phyloP scores from a whole-genome alignment of 2,888 invertebrate species.

The Protonemura montana region DNA sequence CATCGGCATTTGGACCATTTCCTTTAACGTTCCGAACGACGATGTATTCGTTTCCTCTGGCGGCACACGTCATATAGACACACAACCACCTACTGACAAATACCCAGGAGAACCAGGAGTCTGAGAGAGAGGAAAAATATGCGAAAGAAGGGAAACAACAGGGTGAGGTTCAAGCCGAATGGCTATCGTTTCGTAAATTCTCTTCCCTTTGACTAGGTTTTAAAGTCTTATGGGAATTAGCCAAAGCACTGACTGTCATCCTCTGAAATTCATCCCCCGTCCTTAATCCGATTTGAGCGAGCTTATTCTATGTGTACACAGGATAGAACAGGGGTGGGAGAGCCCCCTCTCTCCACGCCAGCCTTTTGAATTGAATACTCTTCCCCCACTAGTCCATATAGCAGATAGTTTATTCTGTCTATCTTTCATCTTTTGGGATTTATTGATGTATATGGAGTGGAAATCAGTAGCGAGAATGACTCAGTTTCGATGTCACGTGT shows the following conservation, averaged over 20 bases:
- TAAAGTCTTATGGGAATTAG: slow-evolving; percentile 49
- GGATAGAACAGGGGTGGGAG: slow-evolving; percentile 16
- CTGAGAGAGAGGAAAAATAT: slow-evolving; percentile 45
- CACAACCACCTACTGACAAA: not conserved
- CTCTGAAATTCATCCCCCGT: slow-evolving; percentile 49
- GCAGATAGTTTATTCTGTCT: slow-evolving; percentile 8
- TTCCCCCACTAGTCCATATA: not conserved
- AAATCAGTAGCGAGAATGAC: slow-evolving; percentile 44
- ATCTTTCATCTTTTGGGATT: slow-evolving; percentile 38
- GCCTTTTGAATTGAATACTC: slow-evolving; percentile 31
- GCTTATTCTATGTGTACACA: slow-evolving; percentile 44
- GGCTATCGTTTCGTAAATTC: slow-evolving; percentile 38
- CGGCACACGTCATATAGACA: not conserved
- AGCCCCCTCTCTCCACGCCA: not conserved
- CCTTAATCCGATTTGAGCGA: slow-evolving; percentile 51
- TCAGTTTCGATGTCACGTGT: slow-evolving; percentile 42
- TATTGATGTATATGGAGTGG: slow-evolving; percentile 44
- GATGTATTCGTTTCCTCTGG: not conserved
- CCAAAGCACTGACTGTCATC: slow-evolving; percentile 48
- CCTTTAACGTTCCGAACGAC: not conserved
- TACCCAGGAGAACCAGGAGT: slow-evolving; percentile 1
- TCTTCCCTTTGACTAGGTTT: slow-evolving; percentile 44
- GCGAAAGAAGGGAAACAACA: slow-evolving; percentile 36
- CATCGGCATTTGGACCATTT: not conserved
- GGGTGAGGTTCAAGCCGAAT: slow-evolving; percentile 31